Percentiles rank a stretch among this genome's conserved stretches.
Evolutionary conservation across 2,797 vertebrate genomes (phyloP).

Genomic region (Synanceia verrucosa): DNA sequence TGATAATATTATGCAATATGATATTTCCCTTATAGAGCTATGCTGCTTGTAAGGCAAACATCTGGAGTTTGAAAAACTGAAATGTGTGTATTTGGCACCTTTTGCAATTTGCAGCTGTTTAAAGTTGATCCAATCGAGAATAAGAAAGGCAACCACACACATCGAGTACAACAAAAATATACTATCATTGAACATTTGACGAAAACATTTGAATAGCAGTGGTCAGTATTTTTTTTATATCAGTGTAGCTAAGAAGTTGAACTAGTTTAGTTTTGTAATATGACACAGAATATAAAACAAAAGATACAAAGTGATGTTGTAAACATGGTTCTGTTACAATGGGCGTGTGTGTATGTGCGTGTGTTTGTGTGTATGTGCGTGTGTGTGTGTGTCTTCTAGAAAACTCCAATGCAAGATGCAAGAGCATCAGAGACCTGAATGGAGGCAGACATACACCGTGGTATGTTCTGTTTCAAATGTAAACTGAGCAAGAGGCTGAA

Average conservation of each 20-base stretch:
- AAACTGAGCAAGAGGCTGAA: constrained; percentile 85
- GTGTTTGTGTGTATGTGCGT: constrained; percentile 27
- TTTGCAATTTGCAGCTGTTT: constrained; percentile 64
- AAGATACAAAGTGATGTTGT: constrained; percentile 73
- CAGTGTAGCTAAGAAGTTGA: constrained; percentile 52
- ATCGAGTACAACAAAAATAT: constrained; percentile 64
- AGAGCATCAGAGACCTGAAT: constrained; percentile 84
- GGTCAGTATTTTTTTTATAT: constrained; percentile 35
- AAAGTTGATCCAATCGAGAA: constrained; percentile 62
- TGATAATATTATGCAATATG: constrained; percentile 57
- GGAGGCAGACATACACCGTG: constrained; percentile 81
- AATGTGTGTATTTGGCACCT: constrained; percentile 72
- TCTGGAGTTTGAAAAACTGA: constrained; percentile 58
- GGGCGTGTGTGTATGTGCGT: constrained; percentile 65
- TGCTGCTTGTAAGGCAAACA: constrained; percentile 74
- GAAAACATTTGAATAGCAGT: too few relatives aligned
- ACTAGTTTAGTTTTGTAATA: constrained; percentile 51
- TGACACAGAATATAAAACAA: constrained; percentile 60
- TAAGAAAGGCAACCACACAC: constrained; percentile 67
- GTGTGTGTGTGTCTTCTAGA: constrained; percentile 52
- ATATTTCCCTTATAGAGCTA: constrained; percentile 69
- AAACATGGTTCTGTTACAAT: constrained; percentile 81
- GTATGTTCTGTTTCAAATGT: constrained; percentile 84
- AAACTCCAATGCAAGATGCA: constrained; percentile 77
- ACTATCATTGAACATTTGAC: constrained; percentile 51